These are phyloP conservation scores for Grus americana DNA, from an alignment of 2,113 vertebrate species.

Conservation along the genomic window DNA sequence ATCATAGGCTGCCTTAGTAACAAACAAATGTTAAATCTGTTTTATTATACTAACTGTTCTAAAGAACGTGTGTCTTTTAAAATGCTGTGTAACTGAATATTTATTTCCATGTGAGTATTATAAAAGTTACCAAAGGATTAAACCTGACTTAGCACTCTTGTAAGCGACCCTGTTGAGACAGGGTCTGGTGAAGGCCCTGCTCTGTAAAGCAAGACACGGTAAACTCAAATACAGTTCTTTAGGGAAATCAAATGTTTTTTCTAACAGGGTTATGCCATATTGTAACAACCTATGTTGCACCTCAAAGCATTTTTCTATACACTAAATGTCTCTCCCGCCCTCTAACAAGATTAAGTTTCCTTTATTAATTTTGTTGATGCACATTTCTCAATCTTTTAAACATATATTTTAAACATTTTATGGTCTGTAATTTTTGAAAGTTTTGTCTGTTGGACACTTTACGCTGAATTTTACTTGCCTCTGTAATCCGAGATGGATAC, in stretches of 20 bases:
- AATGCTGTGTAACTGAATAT: slow-evolving; percentile 77
- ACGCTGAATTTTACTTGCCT: slow-evolving; percentile 79
- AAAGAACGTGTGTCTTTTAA: slow-evolving; percentile 69
- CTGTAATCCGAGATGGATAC: slow-evolving; percentile 76
- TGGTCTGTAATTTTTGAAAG: slow-evolving; percentile 76
- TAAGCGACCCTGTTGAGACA: slow-evolving; percentile 56
- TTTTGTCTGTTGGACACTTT: slow-evolving; percentile 80
- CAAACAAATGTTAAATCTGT: slow-evolving; percentile 68
- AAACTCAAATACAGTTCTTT: slow-evolving; percentile 69
- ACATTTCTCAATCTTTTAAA: slow-evolving; percentile 77
- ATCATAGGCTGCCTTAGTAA: slow-evolving; percentile 81
- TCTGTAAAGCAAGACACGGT: slow-evolving; percentile 56
- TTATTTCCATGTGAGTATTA: slow-evolving; percentile 85
- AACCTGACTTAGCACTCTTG: slow-evolving; percentile 68
- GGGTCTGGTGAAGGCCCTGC: slow-evolving; percentile 52
- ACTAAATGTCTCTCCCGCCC: slow-evolving; percentile 73
- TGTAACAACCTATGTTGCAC: slow-evolving; percentile 66
- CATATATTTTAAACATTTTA: slow-evolving; percentile 83
- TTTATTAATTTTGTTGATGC: slow-evolving; percentile 76
- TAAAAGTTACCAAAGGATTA: slow-evolving; percentile 88
- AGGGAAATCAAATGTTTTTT: slow-evolving; percentile 74
- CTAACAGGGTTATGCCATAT: slow-evolving; percentile 77
- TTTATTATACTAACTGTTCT: slow-evolving; percentile 75
- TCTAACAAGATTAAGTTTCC: slow-evolving; percentile 73
- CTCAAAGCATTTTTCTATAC: slow-evolving; percentile 75